Evolutionary conservation across 2,113 vertebrate genomes (phyloP), one percentile per base, ranked within the genome.

Genomic region (Pitta sordida): DNA sequence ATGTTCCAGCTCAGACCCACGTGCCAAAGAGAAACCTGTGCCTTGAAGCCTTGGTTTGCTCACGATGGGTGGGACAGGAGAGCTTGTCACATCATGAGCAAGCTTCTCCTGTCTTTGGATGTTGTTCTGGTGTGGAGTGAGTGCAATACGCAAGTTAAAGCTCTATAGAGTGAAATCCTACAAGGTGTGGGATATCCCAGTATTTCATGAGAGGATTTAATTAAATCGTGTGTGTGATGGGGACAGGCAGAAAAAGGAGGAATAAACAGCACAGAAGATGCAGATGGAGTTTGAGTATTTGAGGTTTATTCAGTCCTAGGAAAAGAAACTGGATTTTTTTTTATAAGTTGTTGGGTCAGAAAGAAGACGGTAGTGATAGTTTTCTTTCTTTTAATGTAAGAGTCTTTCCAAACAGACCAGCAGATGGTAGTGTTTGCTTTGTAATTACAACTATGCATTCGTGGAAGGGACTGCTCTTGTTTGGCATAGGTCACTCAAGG

Each of bases 351-450:
- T 76, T 44, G 49, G 36, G 8, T 37, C 39, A 58, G 23, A 46
- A 81, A 16, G 36, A 78, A 8, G 17, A 7, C 8, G 49, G 0
- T 7, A 24, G 7, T 53, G 2, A 0, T 24, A 15, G 22, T 24
- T 23, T 49, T 30, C 2, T 3, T 76, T 58, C 34, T 48, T 17
- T 18, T 6, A 10, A 15, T 11, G 26, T 13, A 16, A 8, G 24
- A 18, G 8, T 6, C 30, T 82, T 86, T 92, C 59, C 43, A 29
- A 63, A 39, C 3, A 65, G 49, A 15, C 97, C 98, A 97, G 96
- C 94, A 98, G 98, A 96, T 98, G 98, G 98, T 96, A 79, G 63
- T 96, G 85, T 98, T 96, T 91, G 95, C 97, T 82, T 97, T 93
- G 79, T 37, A 92, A 97, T 98, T 44, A 19, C 44, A 63, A 2